Evolutionary conservation across 2,113 vertebrate genomes (phyloP).

Genomic region (Trichechus manatus): DNA sequence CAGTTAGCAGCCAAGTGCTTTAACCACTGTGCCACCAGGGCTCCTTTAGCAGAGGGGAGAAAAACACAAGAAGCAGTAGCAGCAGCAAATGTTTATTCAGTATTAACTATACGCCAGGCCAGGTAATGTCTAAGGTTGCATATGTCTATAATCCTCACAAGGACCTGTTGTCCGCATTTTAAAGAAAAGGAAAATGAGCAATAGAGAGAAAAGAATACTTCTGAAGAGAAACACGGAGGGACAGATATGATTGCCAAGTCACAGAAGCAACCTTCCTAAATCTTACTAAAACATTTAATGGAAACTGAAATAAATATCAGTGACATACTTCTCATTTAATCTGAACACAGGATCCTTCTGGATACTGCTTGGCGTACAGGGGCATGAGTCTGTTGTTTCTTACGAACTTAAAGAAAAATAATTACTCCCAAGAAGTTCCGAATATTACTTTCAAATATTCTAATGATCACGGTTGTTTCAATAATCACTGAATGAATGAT

Average conservation of each 20-base stretch:
- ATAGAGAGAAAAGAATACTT: background rate
- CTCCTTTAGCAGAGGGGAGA: background rate
- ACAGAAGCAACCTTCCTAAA: background rate
- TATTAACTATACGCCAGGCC: background rate
- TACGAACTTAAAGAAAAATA: background rate
- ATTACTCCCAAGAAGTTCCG: background rate
- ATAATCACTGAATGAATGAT: background rate
- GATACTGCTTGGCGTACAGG: background rate
- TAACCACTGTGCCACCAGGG: background rate
- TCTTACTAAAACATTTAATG: slow-evolving; percentile 27
- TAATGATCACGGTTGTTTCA: background rate
- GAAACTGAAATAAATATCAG: slow-evolving; percentile 5
- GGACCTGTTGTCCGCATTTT: background rate
- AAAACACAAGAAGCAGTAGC: rapidly evolving
- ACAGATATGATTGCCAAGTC: background rate
- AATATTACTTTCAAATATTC: background rate
- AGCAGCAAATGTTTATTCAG: background rate
- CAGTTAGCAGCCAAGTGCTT: background rate
- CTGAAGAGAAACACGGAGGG: background rate
- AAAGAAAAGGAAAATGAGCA: background rate
- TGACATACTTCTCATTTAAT: background rate
- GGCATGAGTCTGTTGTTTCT: background rate
- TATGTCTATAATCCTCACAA: background rate
- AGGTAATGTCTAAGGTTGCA: background rate
- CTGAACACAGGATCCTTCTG: background rate